These are phyloP conservation scores for Typhlichthys subterraneus DNA, from an alignment of 2,797 vertebrate species.

Conservation along the genomic window DNA sequence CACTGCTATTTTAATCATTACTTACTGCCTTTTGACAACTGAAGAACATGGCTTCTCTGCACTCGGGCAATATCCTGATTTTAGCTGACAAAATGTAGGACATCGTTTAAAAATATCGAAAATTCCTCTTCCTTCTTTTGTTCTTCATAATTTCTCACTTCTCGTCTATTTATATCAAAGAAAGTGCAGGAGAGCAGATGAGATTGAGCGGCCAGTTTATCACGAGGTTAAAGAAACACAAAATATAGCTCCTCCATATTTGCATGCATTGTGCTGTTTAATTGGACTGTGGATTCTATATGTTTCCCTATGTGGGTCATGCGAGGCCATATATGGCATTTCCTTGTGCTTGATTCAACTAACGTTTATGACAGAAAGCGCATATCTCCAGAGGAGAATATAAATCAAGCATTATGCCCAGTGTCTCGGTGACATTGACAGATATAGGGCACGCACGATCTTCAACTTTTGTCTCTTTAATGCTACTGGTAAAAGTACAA, in stretches of 20 bases:
- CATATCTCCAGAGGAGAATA: slow-evolving; percentile 75
- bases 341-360: slow-evolving; percentile 84
- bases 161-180: slow-evolving; percentile 71
- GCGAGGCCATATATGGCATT: slow-evolving; percentile 71
- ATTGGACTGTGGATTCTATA: slow-evolving; percentile 68
- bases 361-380: slow-evolving; percentile 79
- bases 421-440: slow-evolving; percentile 82
- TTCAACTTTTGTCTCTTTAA: slow-evolving; percentile 78
- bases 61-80: slow-evolving; percentile 99
- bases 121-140: slow-evolving; percentile 83
- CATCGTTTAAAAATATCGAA: slow-evolving; percentile 99
- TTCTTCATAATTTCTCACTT: slow-evolving; percentile 66
- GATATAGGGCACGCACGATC: slow-evolving; percentile 80
- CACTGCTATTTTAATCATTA: slow-evolving; percentile 99
- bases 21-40: slow-evolving; percentile 99
- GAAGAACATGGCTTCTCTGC: slow-evolving; percentile 98
- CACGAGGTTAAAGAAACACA: slow-evolving; percentile 53
- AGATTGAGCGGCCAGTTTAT: slow-evolving; percentile 61
- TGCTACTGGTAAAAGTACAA: slow-evolving; percentile 65
- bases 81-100: slow-evolving; percentile 99
- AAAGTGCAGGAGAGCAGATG: slow-evolving; percentile 59
- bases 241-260: slow-evolving; percentile 46
- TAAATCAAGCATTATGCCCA: slow-evolving; percentile 81
- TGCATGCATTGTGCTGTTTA: slow-evolving; percentile 71
- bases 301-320: slow-evolving; percentile 81